phyloP scores from a whole-genome alignment of 2,888 invertebrate species.

The Spisula subtruncata region DNA sequence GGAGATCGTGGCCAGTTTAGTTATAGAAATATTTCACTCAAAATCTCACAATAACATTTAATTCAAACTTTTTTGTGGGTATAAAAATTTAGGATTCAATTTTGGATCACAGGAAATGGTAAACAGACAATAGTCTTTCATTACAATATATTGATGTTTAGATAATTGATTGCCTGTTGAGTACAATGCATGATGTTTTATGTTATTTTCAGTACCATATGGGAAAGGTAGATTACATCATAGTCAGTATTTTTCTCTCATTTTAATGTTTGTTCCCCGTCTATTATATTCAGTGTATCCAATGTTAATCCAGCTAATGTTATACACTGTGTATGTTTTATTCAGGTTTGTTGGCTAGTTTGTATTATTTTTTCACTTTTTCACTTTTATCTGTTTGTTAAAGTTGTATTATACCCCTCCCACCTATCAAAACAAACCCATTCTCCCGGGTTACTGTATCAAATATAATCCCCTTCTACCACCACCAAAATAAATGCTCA shows the following conservation, averaged over 20 bases:
- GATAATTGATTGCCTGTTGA: neutral
- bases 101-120: neutral
- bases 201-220: slow-evolving; percentile 68
- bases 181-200: slow-evolving; percentile 26
- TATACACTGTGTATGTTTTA: neutral
- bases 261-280: neutral
- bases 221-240: slow-evolving; percentile 68
- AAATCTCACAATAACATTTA: too few species aligned
- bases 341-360: slow-evolving; percentile 1
- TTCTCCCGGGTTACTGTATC: too few species aligned
- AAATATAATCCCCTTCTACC: too few species aligned
- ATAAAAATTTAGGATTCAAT: too few species aligned
- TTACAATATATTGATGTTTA: neutral
- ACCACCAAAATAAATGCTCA: too few species aligned
- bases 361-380: neutral
- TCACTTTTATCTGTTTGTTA: neutral
- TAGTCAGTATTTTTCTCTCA: slow-evolving; percentile 53
- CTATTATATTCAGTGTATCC: slow-evolving; percentile 8
- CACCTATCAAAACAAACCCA: too few species aligned
- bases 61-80: too few species aligned
- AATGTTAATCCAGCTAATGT: neutral
- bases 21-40: too few species aligned
- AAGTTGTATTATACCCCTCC: neutral
- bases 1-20: too few species aligned
- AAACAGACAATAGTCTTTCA: neutral